Evolutionary conservation across 2,888 invertebrate genomes (phyloP).

Genomic region (Mesopsocus fuscifrons): DNA sequence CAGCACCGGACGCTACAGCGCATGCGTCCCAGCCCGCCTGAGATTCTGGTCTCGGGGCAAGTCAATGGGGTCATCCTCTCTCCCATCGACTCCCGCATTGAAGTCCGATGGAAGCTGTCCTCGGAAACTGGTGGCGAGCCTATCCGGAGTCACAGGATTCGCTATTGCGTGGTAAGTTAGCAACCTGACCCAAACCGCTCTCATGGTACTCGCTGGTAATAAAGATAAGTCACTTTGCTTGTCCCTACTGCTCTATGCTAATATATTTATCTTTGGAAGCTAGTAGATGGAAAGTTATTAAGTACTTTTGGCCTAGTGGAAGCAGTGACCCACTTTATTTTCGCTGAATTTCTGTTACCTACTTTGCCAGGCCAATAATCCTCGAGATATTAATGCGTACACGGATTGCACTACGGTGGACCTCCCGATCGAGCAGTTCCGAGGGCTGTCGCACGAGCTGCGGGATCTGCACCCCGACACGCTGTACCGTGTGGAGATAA

Average conservation of each 20-base stretch:
- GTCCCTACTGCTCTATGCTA: too few relatives aligned
- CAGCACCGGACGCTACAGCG: slow-evolving; percentile 52
- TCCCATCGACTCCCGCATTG: slow-evolving; percentile 56
- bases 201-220: too few relatives aligned
- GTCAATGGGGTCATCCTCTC: slow-evolving; percentile 34
- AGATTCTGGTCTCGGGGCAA: slow-evolving; percentile 31
- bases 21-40: slow-evolving; percentile 56
- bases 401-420: slow-evolving; percentile 16
- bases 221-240: too few relatives aligned
- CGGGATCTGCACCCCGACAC: slow-evolving; percentile 53
- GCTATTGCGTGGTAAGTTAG: slow-evolving; percentile 53
- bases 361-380: too few relatives aligned
- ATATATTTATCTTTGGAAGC: too few relatives aligned
- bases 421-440: slow-evolving; percentile 35
- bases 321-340: too few relatives aligned
- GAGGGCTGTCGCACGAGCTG: slow-evolving; percentile 46
- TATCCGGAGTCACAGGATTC: slow-evolving; percentile 63
- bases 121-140: slow-evolving; percentile 69
- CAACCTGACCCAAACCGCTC: too few relatives aligned
- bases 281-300: too few relatives aligned
- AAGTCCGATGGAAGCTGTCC: slow-evolving; percentile 67
- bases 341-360: too few relatives aligned
- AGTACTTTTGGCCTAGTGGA: too few relatives aligned
- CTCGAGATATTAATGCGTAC: too few relatives aligned
- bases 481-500: slow-evolving; percentile 63